Base-by-base conservation (phyloP, 2,888 invertebrate genomes). In the Zootermopsis nevadensis region DNA sequence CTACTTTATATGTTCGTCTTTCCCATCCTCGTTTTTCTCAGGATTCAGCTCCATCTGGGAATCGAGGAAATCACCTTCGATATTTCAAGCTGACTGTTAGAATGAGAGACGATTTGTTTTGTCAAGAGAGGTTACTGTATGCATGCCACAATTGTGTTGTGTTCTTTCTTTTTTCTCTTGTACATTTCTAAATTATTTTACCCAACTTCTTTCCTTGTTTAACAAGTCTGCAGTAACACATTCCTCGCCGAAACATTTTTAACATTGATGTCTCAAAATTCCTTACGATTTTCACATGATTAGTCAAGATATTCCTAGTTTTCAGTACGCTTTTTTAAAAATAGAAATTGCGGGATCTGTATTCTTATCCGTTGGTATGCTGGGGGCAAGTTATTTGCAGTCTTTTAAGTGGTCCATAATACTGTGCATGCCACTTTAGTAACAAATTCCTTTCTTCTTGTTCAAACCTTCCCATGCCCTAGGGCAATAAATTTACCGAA, bases 11-110 rank as follows among this genome's bases (percentile, higher is more conserved):
- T 69, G 31, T 33, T 66, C 27, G 1, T 33, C 33, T 31, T 69
- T 12, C 69, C 69, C 24, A n/a, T n/a, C n/a, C 69, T 69, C 33
- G 33, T 69, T 69, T 69, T 69, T 69, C 69, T 69, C 30, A 33
- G 33, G 69, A 69, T 69, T 69, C 69, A 33, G 33, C 69, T 69
- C 69, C 69, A 69, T 69, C 69, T 69, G 69, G 69, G 69, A 69
- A 69, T 69, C 31, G 69, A 15, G 69, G 33, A 69, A 69, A 69
- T 69, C 69, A 69, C 69, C 69, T 69, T 33, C 69, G 33, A 69
- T 69, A 69, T 69, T 69, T 69, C 69, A 69, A 33, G 19, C 31
- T 69, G 69, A 69, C 69, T 12, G 69, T 69, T 69, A 30, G 22
- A 69, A 69, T 69, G 69, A 69, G 69, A 30, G 22, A 33, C 69